Percentiles rank a stretch among this genome's conserved stretches.
Evolutionary conservation across 2,797 vertebrate genomes (phyloP).

Genomic region (Rhynchotus rufescens): DNA sequence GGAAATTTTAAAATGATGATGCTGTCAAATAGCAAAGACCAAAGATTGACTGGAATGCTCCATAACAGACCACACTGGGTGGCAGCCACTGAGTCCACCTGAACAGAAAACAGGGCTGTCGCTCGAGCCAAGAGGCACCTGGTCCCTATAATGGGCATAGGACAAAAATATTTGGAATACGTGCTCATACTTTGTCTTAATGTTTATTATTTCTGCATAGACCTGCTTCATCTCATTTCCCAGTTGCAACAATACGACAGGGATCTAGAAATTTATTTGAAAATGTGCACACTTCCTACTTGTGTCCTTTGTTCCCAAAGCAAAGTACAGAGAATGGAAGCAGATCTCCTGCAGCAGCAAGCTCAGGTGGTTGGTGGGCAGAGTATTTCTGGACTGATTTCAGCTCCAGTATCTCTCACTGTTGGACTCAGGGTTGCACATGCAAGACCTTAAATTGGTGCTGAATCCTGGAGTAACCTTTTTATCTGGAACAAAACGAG

Average conservation of each 20-base stretch:
- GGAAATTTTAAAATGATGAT: neutral
- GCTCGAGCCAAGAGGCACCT: neutral
- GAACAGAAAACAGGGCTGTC: neutral
- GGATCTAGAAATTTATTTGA: neutral
- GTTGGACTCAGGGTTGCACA: neutral
- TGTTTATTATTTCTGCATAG: neutral
- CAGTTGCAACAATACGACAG: neutral
- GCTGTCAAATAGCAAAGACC: neutral
- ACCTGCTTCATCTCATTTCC: neutral
- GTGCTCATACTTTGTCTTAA: neutral
- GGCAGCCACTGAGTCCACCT: neutral
- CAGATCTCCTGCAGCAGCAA: neutral
- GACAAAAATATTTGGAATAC: neutral
- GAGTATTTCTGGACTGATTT: neutral
- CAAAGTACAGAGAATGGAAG: neutral
- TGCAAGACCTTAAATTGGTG: neutral
- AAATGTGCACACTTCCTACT: rapidly evolving
- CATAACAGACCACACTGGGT: neutral
- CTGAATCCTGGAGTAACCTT: neutral
- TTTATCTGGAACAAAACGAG: neutral
- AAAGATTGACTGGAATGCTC: neutral
- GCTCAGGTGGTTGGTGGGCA: neutral
- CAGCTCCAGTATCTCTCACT: neutral
- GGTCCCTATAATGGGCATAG: neutral
- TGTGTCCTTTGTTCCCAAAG: neutral